Base-by-base conservation (phyloP, 1,140 invertebrate genomes). In the Drosophila auraria region DNA sequence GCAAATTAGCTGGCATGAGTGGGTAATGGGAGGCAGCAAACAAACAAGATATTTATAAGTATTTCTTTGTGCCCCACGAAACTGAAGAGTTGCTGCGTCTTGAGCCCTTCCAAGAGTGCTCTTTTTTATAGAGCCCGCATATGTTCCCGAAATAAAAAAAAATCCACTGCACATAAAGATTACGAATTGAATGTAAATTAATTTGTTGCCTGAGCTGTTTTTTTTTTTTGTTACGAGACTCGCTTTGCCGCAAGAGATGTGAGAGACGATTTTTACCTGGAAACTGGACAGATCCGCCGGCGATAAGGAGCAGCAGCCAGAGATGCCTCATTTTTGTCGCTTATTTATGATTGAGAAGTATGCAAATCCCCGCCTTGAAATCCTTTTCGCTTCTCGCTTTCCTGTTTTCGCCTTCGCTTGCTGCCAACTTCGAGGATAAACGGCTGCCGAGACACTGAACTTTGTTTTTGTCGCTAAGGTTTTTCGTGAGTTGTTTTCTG, bases 371-470 rank as follows among this genome's bases (percentile, higher is more conserved):
- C 44, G 71, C 40, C 44, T 40, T 17, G 30, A 15, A 61, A 75
- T 81, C 50, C 72, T 83, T 81, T 81, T 61, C 60, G 40, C 72
- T 83, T 81, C 78, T 57, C 56, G 45, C 68, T 68, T 71, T 74
- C 56, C 38, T 51, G 23, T 49, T 33, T 27, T 65, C 69, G 78
- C 78, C 81, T 84, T 89, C 78, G 66, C 81, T 14, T 50, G 20
- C 20, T 49, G 36, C 70, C 44, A 72, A 58, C 53, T 42, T 72
- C 12, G 56, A 73, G 69, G 68, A 73, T 74, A 74, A 74, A 74
- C 69, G 45, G 56, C 70, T 59, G 36, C 54, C 71, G 71, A 80
- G 82, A 78, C 59, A 87, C 83, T 86, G 74, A 81, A 89, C 58
- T 87, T 83, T 89, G 80, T 82, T 70, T 78, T 44, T 74, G 82